Percentiles rank a stretch among this genome's conserved stretches.
These are phyloP conservation scores for Enhydra lutris DNA, from an alignment of 2,113 vertebrate species.

Conservation along the genomic window DNA sequence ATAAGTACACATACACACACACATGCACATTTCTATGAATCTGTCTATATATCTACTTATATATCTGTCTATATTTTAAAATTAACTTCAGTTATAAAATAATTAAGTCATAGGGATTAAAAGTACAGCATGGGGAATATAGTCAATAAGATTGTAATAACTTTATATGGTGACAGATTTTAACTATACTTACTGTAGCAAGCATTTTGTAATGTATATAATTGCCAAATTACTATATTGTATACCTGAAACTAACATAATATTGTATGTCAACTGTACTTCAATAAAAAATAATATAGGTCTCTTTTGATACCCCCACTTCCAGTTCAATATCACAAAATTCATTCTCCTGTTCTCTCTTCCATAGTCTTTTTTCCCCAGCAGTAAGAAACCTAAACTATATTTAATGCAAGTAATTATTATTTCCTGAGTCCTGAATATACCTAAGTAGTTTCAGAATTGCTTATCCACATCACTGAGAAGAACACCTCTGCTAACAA, in stretches of 20 bases:
- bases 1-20: background rate
- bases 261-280: background rate
- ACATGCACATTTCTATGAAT: background rate
- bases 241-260: background rate
- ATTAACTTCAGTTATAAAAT: background rate
- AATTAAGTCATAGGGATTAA: background rate
- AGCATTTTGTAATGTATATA: background rate
- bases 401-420: background rate
- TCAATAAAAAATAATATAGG: background rate
- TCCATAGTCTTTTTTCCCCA: background rate
- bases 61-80: background rate
- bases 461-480: background rate
- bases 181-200: background rate
- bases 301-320: background rate
- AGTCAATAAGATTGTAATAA: background rate
- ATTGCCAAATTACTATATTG: background rate
- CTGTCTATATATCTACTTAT: background rate
- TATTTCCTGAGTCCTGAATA: background rate
- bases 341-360: background rate
- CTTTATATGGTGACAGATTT: background rate
- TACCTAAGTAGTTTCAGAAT: background rate
- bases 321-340: background rate
- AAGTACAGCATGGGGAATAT: background rate
- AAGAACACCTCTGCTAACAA: background rate
- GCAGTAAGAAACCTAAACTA: background rate